These are phyloP conservation scores for Leptinotarsa haldemani DNA, from an alignment of 2,888 invertebrate species.

Conservation along the genomic window DNA sequence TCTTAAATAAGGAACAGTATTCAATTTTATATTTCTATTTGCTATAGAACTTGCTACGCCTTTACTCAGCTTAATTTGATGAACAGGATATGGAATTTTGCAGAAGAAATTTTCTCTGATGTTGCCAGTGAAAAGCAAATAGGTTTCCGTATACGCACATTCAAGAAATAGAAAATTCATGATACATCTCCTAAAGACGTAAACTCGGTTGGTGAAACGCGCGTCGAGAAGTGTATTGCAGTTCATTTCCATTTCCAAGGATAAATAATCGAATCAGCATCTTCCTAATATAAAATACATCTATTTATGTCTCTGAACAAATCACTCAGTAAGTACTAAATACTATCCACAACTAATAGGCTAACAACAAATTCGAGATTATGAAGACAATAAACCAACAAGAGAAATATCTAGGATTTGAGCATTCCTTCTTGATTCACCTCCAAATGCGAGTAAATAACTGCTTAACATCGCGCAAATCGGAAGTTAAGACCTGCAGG, in stretches of 20 bases:
- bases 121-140: no score
- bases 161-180: no score
- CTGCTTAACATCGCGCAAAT: slow-evolving; percentile 7
- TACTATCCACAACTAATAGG: slow-evolving; percentile 9
- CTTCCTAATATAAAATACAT: neutral
- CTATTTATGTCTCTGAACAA: neutral
- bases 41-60: no score
- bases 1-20: no score
- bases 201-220: no score
- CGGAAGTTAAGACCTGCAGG: slow-evolving; percentile 32
- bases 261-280: neutral
- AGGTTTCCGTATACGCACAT: no score
- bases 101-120: no score
- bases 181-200: no score
- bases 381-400: slow-evolving; percentile 5
- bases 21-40: no score
- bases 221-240: neutral
- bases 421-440: slow-evolving; percentile 13
- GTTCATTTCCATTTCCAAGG: neutral
- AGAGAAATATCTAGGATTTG: neutral
- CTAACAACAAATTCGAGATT: slow-evolving; percentile 4
- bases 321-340: neutral
- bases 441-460: slow-evolving; percentile 13
- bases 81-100: no score
- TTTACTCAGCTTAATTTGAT: no score